These are phyloP conservation scores for Hylomyscus alleni DNA, from an alignment of 2,797 vertebrate species.

Conservation along the genomic window DNA sequence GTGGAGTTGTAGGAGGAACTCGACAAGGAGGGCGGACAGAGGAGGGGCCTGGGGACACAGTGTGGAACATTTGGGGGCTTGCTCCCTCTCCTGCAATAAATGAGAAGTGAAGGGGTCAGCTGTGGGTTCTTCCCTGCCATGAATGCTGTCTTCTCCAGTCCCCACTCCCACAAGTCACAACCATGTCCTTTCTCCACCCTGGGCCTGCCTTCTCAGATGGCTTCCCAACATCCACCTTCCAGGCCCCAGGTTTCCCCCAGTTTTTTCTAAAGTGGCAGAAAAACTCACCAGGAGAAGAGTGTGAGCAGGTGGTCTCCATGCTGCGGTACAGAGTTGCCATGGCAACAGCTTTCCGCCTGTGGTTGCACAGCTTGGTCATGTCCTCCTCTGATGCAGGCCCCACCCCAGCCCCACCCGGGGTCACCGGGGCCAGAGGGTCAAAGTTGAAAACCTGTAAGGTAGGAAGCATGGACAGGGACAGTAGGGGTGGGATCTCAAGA, in stretches of 20 bases:
- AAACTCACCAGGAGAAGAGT: conserved; percentile 86
- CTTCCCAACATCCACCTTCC: background rate
- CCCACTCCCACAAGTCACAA: conserved; percentile 15
- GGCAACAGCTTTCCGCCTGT: conserved; percentile 96
- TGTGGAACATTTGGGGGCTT: conserved; percentile 84
- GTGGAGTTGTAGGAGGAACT: conserved; percentile 89
- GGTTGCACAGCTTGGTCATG: conserved; percentile 98
- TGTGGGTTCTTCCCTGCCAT: background rate
- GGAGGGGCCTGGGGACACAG: conserved; percentile 85
- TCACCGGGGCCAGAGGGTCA: conserved; percentile 92
- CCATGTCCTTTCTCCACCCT: background rate
- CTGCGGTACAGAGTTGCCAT: conserved; percentile 95
- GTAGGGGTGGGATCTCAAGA: background rate
- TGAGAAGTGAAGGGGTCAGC: conserved; percentile 76
- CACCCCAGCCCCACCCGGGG: conserved; percentile 90
- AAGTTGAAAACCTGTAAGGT: conserved; percentile 95
- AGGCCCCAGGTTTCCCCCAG: conserved; percentile 10
- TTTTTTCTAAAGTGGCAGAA: conserved; percentile 43
- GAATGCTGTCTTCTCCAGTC: conserved; percentile 15
- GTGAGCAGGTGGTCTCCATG: conserved; percentile 91
- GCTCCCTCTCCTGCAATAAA: conserved; percentile 85
- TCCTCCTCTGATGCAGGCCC: conserved; percentile 95
- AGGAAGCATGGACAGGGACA: background rate
- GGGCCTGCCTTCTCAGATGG: background rate
- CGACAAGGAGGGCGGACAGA: conserved; percentile 87